These are phyloP conservation scores for Tringa solitaria DNA, from an alignment of 2,113 vertebrate species.

Conservation along the genomic window DNA sequence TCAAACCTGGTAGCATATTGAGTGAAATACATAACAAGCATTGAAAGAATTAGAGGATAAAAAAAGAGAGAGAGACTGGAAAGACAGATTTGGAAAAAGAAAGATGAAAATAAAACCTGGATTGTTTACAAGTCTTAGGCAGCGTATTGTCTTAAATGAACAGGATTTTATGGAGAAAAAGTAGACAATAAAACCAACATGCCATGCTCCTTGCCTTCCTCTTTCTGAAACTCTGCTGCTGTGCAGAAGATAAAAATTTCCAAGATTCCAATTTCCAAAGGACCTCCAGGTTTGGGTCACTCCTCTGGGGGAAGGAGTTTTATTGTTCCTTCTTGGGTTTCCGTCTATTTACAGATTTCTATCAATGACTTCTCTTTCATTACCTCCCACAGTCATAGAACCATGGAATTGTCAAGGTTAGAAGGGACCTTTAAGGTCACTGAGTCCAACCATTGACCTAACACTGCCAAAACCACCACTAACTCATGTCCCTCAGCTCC, in stretches of 20 bases:
- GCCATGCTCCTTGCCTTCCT: not conserved
- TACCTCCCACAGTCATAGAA: not conserved
- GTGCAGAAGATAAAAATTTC: not conserved
- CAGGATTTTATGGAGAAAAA: not conserved
- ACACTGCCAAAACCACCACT: not conserved
- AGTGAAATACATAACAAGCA: not conserved
- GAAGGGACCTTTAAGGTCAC: not conserved
- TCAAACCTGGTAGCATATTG: not conserved
- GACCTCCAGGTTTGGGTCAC: not conserved
- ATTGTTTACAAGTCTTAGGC: not conserved
- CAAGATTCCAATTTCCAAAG: not conserved
- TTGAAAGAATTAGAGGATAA: not conserved
- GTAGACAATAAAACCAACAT: not conserved
- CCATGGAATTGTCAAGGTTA: not conserved
- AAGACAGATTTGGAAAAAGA: not conserved
- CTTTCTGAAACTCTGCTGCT: not conserved
- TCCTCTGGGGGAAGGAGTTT: not conserved
- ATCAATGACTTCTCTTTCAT: not conserved
- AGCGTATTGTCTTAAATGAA: not conserved
- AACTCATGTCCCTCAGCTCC: not conserved
- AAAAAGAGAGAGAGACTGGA: not conserved
- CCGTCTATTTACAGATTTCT: not conserved
- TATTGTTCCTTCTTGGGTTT: accelerated
- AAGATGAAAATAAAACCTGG: not conserved
- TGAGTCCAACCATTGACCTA: not conserved